Evolutionary conservation across 2,797 vertebrate species (phyloP).

Genomic region (Pelodytes ibericus): DNA sequence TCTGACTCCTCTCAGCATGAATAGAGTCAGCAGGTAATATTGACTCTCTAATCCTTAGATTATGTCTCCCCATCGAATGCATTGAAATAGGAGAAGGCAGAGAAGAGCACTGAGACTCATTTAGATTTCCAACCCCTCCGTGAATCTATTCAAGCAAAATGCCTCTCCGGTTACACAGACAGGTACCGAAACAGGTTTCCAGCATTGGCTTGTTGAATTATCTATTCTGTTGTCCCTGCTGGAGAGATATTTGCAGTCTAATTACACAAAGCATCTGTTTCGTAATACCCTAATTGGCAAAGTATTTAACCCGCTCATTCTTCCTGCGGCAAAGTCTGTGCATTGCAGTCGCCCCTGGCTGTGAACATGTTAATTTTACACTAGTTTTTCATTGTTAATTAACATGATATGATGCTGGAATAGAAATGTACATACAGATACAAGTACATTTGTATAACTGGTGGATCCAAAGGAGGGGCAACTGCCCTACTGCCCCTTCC

Average conservation of each 20-base stretch:
- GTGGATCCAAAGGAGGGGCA: too few species aligned
- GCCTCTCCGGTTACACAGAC: neutral
- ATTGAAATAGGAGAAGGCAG: conserved; percentile 11
- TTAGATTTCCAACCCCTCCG: neutral
- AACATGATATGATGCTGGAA: too few species aligned
- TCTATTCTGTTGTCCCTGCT: neutral
- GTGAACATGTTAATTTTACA: neutral
- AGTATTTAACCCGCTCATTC: conserved; percentile 7
- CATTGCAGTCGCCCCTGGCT: neutral
- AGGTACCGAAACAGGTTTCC: conserved; percentile 11
- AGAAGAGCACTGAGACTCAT: neutral
- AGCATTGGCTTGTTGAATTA: conserved; percentile 12
- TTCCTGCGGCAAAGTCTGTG: neutral
- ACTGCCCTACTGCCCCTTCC: too few species aligned
- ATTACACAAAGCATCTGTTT: conserved; percentile 27
- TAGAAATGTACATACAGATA: too few species aligned
- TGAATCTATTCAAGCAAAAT: neutral
- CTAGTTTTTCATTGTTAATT: too few species aligned
- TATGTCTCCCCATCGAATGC: conserved; percentile 22
- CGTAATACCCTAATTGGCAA: conserved; percentile 16
- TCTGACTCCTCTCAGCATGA: conserved; percentile 34
- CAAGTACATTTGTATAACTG: too few species aligned
- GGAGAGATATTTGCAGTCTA: neutral
- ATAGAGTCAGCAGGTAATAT: conserved; percentile 39
- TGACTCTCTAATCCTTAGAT: conserved; percentile 43